These are phyloP conservation scores for Erebia palarica DNA, from an alignment of 2,888 invertebrate species.

Conservation along the genomic window DNA sequence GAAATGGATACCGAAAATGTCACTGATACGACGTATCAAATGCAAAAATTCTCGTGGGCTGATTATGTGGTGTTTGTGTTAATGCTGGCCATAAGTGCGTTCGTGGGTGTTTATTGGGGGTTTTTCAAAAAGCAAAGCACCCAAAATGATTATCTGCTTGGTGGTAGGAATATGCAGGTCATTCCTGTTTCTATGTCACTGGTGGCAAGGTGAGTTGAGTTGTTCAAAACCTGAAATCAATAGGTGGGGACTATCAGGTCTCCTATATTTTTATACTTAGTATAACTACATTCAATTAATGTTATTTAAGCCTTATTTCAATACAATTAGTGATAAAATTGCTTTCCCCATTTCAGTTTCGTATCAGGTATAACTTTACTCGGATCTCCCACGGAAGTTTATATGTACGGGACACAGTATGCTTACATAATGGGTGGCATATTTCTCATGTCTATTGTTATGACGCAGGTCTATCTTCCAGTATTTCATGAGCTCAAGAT, in stretches of 20 bases:
- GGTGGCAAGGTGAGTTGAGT: conserved; percentile 88
- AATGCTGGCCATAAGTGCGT: conserved; percentile 89
- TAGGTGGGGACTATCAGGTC: background rate
- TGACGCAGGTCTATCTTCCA: conserved; percentile 87
- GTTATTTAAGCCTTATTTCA: too few species aligned
- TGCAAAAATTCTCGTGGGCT: conserved; percentile 86
- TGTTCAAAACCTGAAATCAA: background rate
- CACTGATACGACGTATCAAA: conserved; percentile 57
- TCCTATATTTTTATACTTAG: too few species aligned
- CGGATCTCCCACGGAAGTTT: conserved; percentile 91
- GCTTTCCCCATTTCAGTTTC: conserved; percentile 73
- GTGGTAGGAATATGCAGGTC: conserved; percentile 90
- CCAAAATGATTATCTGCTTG: conserved; percentile 89
- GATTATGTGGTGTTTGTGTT: conserved; percentile 90
- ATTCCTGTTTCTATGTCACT: conserved; percentile 93
- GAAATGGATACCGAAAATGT: conserved; percentile 35
- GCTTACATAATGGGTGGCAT: conserved; percentile 84
- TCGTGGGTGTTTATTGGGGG: conserved; percentile 92
- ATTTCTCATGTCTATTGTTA: conserved; percentile 84
- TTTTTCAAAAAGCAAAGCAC: conserved; percentile 85
- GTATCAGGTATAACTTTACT: conserved; percentile 90
- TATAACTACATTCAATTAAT: too few species aligned
- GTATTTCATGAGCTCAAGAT: conserved; percentile 88
- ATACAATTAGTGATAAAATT: background rate
- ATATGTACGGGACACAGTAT: conserved; percentile 91